These are phyloP conservation scores for Ochropleura plecta DNA, from an alignment of 2,888 invertebrate species.

Conservation along the genomic window DNA sequence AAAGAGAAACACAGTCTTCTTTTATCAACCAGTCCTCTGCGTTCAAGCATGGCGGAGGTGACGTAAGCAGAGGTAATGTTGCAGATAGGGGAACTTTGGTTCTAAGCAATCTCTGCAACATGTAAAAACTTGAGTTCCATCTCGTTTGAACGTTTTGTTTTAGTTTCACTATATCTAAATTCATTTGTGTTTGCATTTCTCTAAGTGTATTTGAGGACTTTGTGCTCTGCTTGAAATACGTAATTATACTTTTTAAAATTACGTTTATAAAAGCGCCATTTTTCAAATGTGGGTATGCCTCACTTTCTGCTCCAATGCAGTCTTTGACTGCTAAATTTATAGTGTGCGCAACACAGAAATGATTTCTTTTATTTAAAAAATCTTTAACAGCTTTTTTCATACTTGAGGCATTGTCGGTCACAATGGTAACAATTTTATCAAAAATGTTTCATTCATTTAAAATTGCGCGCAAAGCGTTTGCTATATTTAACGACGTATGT, in stretches of 20 bases:
- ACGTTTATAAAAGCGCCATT: conserved; percentile 16
- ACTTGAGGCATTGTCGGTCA: conserved; percentile 23
- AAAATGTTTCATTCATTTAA: conserved; percentile 27
- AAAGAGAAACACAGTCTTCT: conserved; percentile 49
- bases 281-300: conserved; percentile 6
- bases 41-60: conserved; percentile 20
- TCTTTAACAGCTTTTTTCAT: conserved; percentile 32
- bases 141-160: conserved; percentile 66
- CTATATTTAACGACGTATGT: conserved; percentile 33
- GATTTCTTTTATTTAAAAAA: conserved; percentile 48
- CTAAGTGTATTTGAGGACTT: conserved; percentile 29
- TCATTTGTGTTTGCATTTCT: conserved; percentile 52
- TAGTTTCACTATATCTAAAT: conserved; percentile 55
- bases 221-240: conserved; percentile 54
- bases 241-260: conserved; percentile 49
- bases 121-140: conserved; percentile 57
- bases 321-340: conserved; percentile 57
- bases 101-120: conserved; percentile 5
- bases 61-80: conserved; percentile 12
- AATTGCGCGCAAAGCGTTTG: conserved; percentile 27
- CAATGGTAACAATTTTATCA: conserved; percentile 31
- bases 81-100: conserved; percentile 12
- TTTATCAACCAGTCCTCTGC: conserved; percentile 35
- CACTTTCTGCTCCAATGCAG: conserved; percentile 42
- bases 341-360: conserved; percentile 59